These are phyloP conservation scores for Tenthredo livida DNA, from an alignment of 2,888 invertebrate genomes.

Conservation along the genomic window DNA sequence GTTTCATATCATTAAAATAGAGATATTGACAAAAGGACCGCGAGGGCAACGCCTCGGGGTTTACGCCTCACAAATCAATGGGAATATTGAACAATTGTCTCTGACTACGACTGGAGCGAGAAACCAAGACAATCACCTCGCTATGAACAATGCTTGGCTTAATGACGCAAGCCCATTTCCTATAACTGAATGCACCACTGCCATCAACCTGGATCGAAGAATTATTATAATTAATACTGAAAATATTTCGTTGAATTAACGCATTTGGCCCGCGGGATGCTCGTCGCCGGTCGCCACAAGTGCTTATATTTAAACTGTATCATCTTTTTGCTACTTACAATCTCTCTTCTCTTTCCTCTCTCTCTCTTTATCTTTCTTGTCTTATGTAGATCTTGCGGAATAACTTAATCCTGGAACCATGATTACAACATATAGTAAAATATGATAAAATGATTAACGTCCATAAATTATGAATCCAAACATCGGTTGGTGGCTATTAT, in stretches of 20 bases:
- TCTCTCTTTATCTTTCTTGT: not conserved
- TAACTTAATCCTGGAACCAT: not conserved
- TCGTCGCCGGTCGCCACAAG: conserved; percentile 24
- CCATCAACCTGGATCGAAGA: conserved; percentile 48
- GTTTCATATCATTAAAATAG: conserved; percentile 77
- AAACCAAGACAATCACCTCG: conserved; percentile 77
- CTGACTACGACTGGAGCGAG: conserved; percentile 76
- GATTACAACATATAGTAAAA: conserved; percentile 59
- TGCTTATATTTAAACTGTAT: not conserved
- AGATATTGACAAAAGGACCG: conserved; percentile 75
- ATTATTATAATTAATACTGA: conserved; percentile 57
- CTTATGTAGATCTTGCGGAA: not conserved
- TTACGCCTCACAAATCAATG: conserved; percentile 76
- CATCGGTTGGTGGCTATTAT: conserved; percentile 71
- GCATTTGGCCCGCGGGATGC: conserved; percentile 10
- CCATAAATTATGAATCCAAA: conserved; percentile 77
- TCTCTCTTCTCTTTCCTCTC: not conserved
- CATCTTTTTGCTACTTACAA: not conserved
- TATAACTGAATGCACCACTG: conserved; percentile 49
- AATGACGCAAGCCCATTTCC: conserved; percentile 72
- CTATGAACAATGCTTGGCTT: conserved; percentile 77
- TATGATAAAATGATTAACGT: conserved; percentile 76
- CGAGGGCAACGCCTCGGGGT: conserved; percentile 64
- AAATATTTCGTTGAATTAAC: conserved; percentile 43
- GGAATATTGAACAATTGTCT: conserved; percentile 78